Conservation (phyloP, 1,140 invertebrate species). For the Caenorhabditis brenneri region DNA sequence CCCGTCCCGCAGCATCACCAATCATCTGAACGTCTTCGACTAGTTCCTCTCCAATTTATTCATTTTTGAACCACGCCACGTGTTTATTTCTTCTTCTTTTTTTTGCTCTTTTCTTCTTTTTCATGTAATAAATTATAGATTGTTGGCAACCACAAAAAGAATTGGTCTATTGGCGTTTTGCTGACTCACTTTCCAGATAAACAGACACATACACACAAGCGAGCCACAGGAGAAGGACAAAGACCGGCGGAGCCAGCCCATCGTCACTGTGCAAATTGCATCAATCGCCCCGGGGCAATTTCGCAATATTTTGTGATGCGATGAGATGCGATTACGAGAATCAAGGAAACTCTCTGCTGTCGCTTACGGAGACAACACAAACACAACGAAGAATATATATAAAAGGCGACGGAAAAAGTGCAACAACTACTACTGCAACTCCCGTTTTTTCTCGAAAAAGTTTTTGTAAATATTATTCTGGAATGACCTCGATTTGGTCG, state of each 20-base stretch:
- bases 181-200: slow-evolving; percentile 9
- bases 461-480: too few relatives aligned
- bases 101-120: not conserved
- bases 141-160: not conserved
- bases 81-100: not conserved
- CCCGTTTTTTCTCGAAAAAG: too few relatives aligned
- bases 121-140: slow-evolving; percentile 41
- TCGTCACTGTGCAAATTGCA: slow-evolving; percentile 35
- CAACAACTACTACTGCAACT: too few relatives aligned
- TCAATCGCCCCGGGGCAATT: not conserved
- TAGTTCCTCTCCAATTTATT: not conserved
- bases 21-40: not conserved
- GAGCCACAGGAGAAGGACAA: not conserved
- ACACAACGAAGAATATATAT: not conserved
- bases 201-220: too few relatives aligned
- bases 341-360: too few relatives aligned
- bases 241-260: not conserved
- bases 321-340: not conserved
- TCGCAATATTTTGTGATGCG: not conserved
- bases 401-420: too few relatives aligned
- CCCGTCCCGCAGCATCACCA: not conserved
- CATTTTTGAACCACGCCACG: not conserved
- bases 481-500: too few relatives aligned
- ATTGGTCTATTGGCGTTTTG: not conserved
- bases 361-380: too few relatives aligned